Percentiles rank a stretch among this genome's conserved stretches.
phyloP scores from a whole-genome alignment of 2,113 vertebrate genomes.

The Camelus bactrianus region DNA sequence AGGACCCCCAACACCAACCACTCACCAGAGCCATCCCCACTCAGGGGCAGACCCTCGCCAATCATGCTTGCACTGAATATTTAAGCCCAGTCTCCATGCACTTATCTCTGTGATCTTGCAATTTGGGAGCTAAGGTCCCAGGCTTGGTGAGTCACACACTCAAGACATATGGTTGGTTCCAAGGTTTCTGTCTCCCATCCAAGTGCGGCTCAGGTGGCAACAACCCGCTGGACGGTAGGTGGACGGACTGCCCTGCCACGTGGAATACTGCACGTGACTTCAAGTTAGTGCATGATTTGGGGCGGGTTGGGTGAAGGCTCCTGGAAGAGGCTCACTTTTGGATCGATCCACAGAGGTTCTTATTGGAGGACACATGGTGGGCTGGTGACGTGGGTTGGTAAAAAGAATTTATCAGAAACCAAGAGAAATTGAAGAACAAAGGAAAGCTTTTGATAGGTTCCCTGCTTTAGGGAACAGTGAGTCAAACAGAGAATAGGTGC shows the following conservation, averaged over 20 bases:
- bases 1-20: background rate
- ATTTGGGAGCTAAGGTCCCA: background rate
- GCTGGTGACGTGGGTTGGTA: no score
- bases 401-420: no score
- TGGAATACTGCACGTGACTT: rapidly evolving
- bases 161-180: background rate
- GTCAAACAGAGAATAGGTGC: no score
- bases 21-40: no score
- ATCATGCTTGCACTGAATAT: background rate
- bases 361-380: no score
- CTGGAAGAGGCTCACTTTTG: no score
- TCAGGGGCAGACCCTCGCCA: background rate
- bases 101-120: background rate
- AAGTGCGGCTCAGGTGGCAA: background rate
- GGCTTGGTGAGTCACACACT: background rate
- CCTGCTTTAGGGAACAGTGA: no score
- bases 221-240: background rate
- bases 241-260: background rate
- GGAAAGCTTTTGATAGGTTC: no score
- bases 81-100: background rate
- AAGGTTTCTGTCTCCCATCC: background rate
- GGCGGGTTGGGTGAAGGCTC: background rate
- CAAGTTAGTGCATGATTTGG: rapidly evolving
- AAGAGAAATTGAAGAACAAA: no score
- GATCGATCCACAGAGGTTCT: no score